A percentile compares a stretch with the other conserved stretches of the same genome.
Conservation (phyloP, 2,888 invertebrate species). For the Marasmarcha lunaedactyla region DNA sequence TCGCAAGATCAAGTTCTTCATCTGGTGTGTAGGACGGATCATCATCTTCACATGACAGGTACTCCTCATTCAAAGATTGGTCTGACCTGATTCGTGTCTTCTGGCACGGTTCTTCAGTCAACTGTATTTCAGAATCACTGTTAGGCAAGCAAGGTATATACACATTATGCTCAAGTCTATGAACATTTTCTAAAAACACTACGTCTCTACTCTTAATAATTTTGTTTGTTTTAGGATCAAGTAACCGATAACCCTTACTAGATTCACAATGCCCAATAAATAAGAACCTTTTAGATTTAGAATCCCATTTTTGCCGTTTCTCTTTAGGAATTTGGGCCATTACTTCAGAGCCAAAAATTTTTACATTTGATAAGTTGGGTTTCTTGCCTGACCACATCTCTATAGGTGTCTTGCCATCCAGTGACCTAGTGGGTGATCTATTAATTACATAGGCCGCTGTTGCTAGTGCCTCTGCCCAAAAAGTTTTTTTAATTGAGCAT, state of each 20-base stretch:
- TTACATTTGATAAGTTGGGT: slow-evolving; percentile 1
- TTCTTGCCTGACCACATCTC: slow-evolving; percentile 1
- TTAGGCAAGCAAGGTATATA: slow-evolving; percentile 6
- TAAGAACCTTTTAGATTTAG: too few relatives aligned
- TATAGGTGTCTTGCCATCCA: too few relatives aligned
- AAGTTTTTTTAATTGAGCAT: not conserved
- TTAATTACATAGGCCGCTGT: too few relatives aligned
- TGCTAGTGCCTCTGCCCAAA: too few relatives aligned
- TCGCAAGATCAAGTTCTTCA: not conserved
- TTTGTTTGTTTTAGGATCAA: too few relatives aligned
- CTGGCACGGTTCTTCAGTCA: slow-evolving; percentile 3
- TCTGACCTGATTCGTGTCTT: slow-evolving; percentile 6
- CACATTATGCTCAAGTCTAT: too few relatives aligned
- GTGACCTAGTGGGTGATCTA: too few relatives aligned
- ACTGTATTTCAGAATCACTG: not conserved
- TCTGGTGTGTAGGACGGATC: slow-evolving; percentile 10
- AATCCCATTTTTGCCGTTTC: not conserved
- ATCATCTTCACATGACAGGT: slow-evolving; percentile 7
- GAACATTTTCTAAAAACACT: too few relatives aligned
- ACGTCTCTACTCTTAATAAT: too few relatives aligned
- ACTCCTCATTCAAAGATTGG: slow-evolving; percentile 2
- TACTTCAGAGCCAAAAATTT: too few relatives aligned
- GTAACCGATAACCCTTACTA: too few relatives aligned
- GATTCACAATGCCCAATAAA: too few relatives aligned
- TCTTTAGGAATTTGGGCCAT: not conserved